phyloP scores from a whole-genome alignment of 2,888 invertebrate genomes.

The Coenonympha glycerion region DNA sequence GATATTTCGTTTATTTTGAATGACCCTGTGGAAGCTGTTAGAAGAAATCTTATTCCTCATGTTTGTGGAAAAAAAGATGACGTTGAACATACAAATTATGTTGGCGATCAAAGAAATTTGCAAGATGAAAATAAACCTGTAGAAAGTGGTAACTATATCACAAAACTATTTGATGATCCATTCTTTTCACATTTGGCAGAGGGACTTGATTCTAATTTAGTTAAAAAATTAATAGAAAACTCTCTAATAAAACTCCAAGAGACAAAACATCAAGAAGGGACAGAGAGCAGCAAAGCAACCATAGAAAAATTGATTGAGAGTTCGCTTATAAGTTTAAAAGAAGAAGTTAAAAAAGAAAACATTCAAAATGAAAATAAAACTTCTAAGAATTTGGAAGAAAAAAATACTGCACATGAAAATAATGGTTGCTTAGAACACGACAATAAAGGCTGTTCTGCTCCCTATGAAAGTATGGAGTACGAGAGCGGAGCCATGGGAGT shows the following conservation, averaged over 20 bases:
- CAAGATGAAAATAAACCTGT: conserved; percentile 36
- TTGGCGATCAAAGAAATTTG: conserved; percentile 9
- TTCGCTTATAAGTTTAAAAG: conserved; percentile 62
- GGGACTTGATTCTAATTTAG: conserved; percentile 77
- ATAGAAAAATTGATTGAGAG: conserved; percentile 73
- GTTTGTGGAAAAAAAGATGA: conserved; percentile 80
- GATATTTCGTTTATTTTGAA: conserved; percentile 77
- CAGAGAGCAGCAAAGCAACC: conserved; percentile 61
- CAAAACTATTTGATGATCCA: conserved; percentile 79
- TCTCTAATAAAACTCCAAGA: conserved; percentile 78
- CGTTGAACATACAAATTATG: conserved; percentile 24
- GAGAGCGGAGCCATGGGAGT: conserved; percentile 75
- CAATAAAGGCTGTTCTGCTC: conserved; percentile 80
- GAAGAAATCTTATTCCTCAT: conserved; percentile 83
- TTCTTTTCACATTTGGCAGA: conserved; percentile 79
- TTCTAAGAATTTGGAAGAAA: conserved; percentile 33
- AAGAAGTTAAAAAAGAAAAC: conserved; percentile 45
- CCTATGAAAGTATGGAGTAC: conserved; percentile 85
- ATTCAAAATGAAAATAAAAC: conserved; percentile 43
- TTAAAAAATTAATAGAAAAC: conserved; percentile 80
- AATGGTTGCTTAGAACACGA: conserved; percentile 54
- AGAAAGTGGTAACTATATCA: conserved; percentile 68
- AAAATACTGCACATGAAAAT: conserved; percentile 35
- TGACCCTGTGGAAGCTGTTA: conserved; percentile 86
- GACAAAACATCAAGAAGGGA: conserved; percentile 63